Conservation (phyloP, 2,113 vertebrate species). For the Elanus axillaris region DNA sequence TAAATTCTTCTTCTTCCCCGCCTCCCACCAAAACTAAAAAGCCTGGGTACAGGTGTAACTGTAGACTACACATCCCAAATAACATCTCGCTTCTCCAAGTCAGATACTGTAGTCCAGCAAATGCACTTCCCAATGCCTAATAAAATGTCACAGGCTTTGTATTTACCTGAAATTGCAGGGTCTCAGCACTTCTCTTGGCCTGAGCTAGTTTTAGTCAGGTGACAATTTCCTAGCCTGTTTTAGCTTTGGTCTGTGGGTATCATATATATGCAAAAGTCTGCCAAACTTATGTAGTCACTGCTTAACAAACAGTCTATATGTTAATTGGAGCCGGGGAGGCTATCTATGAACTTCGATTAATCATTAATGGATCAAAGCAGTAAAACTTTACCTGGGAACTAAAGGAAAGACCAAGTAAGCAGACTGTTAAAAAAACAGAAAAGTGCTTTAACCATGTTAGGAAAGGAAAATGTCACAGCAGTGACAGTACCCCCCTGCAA, state of each 20-base stretch:
- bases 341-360: neutral
- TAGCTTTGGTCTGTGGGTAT: neutral
- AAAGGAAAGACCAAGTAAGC: neutral
- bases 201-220: neutral
- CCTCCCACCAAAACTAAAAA: neutral
- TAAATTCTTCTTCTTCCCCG: neutral
- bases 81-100: neutral
- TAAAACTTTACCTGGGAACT: neutral
- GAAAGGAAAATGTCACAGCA: neutral
- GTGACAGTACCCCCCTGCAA: neutral
- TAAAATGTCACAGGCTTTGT: neutral
- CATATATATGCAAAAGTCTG: neutral
- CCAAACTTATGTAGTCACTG: neutral
- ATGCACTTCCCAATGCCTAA: neutral
- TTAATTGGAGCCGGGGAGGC: neutral
- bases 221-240: neutral
- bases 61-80: neutral
- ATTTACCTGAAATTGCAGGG: neutral
- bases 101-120: neutral
- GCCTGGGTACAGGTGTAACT: neutral
- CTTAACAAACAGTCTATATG: fast-evolving
- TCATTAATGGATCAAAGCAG: neutral
- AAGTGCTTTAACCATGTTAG: neutral
- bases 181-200: neutral
- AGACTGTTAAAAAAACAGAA: neutral